phyloP scores from a whole-genome alignment of 2,888 invertebrate species.

The Drosophila cognata region DNA sequence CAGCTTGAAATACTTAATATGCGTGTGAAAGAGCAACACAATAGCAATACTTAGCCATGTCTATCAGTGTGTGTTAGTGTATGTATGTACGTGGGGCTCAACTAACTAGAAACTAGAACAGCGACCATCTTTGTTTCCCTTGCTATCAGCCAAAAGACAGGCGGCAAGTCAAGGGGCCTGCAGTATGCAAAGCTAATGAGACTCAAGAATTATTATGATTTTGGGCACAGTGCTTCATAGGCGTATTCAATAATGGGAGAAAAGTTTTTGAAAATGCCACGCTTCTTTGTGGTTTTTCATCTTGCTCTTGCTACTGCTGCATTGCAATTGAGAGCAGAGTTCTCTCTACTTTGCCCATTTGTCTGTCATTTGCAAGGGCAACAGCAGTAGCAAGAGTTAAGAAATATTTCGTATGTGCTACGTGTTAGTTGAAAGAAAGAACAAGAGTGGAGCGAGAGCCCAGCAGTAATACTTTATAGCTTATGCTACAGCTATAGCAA shows the following conservation, averaged over 20 bases:
- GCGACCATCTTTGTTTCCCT: conserved; percentile 13
- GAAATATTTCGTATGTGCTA: background rate
- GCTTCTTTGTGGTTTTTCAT: background rate
- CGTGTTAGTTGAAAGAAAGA: background rate
- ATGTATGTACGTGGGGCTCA: conserved; percentile 1
- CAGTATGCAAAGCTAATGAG: background rate
- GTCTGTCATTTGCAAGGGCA: background rate
- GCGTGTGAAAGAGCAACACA: conserved; percentile 51
- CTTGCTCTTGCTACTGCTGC: background rate
- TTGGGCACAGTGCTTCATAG: background rate
- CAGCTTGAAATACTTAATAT: conserved; percentile 34
- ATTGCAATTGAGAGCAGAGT: background rate
- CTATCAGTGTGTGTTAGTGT: background rate
- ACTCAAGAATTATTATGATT: background rate
- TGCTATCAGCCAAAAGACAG: conserved; percentile 7
- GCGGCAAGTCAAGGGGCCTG: too few species aligned
- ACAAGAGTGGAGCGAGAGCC: too few species aligned
- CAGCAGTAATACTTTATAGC: background rate
- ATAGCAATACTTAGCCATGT: conserved; percentile 8
- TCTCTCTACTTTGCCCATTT: background rate
- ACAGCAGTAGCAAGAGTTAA: background rate
- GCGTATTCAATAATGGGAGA: background rate
- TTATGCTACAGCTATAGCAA: background rate
- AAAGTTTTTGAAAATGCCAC: background rate
- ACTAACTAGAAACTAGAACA: conserved; percentile 30